These are phyloP conservation scores for Phyllotreta cruciferae DNA, from an alignment of 2,888 invertebrate genomes.

Conservation along the genomic window DNA sequence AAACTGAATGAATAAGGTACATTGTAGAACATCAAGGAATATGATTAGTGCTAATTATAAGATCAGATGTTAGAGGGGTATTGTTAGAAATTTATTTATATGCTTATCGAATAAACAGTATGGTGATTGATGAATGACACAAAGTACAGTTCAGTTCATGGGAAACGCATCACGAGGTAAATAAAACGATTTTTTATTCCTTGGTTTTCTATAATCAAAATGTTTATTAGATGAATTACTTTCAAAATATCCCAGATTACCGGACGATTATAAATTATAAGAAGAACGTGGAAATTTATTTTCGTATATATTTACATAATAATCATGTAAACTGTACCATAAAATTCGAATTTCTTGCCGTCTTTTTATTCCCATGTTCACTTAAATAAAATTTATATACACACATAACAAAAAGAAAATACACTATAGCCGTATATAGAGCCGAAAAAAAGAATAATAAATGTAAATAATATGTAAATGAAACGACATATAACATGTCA, in stretches of 20 bases:
- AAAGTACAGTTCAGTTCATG: too few relatives aligned
- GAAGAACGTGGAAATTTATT: not conserved
- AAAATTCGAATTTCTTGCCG: constrained; percentile 24
- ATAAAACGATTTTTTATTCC: too few relatives aligned
- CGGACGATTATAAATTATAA: not conserved
- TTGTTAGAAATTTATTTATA: constrained; percentile 29
- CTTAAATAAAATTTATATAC: constrained; percentile 34
- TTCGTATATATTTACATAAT: constrained; percentile 5
- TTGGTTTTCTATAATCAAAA: too few relatives aligned
- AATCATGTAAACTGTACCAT: constrained; percentile 26
- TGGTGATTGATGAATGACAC: constrained; percentile 14
- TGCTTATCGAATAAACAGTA: constrained; percentile 19
- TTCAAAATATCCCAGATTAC: too few relatives aligned
- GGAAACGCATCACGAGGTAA: too few relatives aligned
- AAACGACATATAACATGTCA: constrained; percentile 33
- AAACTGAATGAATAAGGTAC: constrained; percentile 22
- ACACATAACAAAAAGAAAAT: constrained; percentile 16
- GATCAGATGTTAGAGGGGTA: constrained; percentile 24
- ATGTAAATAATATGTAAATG: constrained; percentile 34
- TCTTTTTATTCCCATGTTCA: constrained; percentile 37
- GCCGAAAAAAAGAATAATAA: constrained; percentile 37
- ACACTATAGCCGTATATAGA: constrained; percentile 31
- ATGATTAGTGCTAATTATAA: constrained; percentile 31
- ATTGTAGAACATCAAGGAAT: constrained; percentile 25
- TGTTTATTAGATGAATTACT: too few relatives aligned